Conservation (phyloP, 1,140 invertebrate genomes). For the Spodoptera frugiperda region DNA sequence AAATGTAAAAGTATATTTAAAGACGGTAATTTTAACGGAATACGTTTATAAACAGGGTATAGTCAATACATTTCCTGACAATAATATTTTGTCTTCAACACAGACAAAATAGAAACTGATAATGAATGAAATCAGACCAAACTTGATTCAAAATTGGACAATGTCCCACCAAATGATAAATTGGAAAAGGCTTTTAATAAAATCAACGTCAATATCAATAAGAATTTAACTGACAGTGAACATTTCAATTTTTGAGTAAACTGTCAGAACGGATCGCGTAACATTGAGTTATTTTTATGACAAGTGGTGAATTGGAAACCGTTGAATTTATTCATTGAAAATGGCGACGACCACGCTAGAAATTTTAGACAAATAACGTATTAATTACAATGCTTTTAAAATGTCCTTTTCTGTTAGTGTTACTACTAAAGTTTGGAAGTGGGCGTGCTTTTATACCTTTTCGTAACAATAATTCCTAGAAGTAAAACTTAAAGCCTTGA, state of each 20-base stretch:
- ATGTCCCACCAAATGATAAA: background rate
- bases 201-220: constrained; percentile 18
- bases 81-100: too few species aligned
- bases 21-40: too few species aligned
- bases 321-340: background rate
- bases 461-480: too few species aligned
- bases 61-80: too few species aligned
- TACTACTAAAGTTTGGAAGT: too few species aligned
- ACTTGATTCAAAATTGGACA: background rate
- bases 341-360: background rate
- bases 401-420: too few species aligned
- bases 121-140: constrained; percentile 1
- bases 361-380: background rate
- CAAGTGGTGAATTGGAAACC: background rate
- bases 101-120: too few species aligned
- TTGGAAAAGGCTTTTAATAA: background rate
- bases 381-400: background rate
- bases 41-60: too few species aligned
- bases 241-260: constrained; percentile 20
- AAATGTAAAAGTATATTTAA: too few species aligned
- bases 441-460: too few species aligned
- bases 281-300: constrained; percentile 1
- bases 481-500: too few species aligned
- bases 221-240: constrained; percentile 3
- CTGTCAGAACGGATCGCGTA: background rate